Conservation (phyloP, 1,140 invertebrate species). For the Samia ricini region DNA sequence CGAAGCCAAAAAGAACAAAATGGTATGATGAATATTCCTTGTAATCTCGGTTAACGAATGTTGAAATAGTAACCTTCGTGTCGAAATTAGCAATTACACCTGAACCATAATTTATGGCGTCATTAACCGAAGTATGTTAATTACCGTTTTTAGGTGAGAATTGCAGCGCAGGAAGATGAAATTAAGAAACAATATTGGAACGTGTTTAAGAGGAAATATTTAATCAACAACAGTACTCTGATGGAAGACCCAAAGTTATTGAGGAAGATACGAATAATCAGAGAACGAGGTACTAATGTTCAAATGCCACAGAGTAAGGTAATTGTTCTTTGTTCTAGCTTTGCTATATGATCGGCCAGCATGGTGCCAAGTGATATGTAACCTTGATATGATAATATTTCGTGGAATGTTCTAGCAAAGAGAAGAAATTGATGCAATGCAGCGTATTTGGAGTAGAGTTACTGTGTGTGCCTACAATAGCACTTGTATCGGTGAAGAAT, state of each 20-base stretch:
- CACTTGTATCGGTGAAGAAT: slow-evolving; percentile 49
- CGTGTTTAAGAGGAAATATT: slow-evolving; percentile 63
- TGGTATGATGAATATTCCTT: slow-evolving; percentile 41
- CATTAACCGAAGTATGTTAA: slow-evolving; percentile 3
- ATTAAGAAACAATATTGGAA: slow-evolving; percentile 68
- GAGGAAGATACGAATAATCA: slow-evolving; percentile 61
- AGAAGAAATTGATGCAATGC: slow-evolving; percentile 68
- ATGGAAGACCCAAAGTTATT: slow-evolving; percentile 44
- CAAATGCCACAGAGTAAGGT: slow-evolving; percentile 69
- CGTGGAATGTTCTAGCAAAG: slow-evolving; percentile 46
- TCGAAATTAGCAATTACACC: slow-evolving; percentile 1
- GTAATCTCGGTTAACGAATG: slow-evolving; percentile 3
- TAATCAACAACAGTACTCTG: slow-evolving; percentile 31
- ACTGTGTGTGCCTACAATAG: slow-evolving; percentile 58
- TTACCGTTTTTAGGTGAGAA: slow-evolving; percentile 46
- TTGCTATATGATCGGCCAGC: too few species aligned
- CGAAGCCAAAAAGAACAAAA: slow-evolving; percentile 62
- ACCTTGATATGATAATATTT: slow-evolving; percentile 7
- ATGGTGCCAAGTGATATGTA: too few species aligned
- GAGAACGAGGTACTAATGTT: slow-evolving; percentile 61
- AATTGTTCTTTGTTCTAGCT: slow-evolving; percentile 16
- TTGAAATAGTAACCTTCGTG: neutral
- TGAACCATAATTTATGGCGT: neutral
- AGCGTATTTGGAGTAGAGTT: slow-evolving; percentile 62
- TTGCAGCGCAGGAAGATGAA: slow-evolving; percentile 68